Conservation (phyloP, 2,888 invertebrate genomes). For the Oligia latruncula region DNA sequence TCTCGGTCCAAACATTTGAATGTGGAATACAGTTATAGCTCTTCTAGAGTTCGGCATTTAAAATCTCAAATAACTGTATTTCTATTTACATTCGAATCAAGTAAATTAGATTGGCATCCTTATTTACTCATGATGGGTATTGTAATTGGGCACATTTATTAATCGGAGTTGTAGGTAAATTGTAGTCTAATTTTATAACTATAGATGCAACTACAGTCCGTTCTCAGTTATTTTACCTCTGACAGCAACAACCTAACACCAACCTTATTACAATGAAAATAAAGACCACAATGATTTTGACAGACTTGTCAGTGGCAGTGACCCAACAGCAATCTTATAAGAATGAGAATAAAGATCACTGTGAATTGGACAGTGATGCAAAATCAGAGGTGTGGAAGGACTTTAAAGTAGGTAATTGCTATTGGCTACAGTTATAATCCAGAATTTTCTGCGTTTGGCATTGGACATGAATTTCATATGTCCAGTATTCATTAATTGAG, state of each 20-base stretch:
- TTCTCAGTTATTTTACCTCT: too few species aligned
- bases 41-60: slow-evolving; percentile 15
- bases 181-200: slow-evolving; percentile 25
- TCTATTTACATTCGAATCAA: slow-evolving; percentile 20
- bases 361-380: background rate
- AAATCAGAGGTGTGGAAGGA: background rate
- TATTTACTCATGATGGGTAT: slow-evolving; percentile 30
- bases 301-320: too few species aligned
- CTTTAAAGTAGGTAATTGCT: background rate
- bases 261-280: too few species aligned
- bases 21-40: slow-evolving; percentile 45
- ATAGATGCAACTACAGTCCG: background rate
- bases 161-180: background rate
- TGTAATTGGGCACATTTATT: slow-evolving; percentile 20
- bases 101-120: slow-evolving; percentile 22
- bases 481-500: background rate
- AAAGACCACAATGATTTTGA: too few species aligned
- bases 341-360: background rate
- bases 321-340: background rate
- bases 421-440: slow-evolving; percentile 2
- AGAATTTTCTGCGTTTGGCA: background rate
- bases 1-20: slow-evolving; percentile 28
- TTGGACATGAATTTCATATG: too few species aligned
- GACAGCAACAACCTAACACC: too few species aligned
- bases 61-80: slow-evolving; percentile 34